Conservation (phyloP, 1,140 invertebrate genomes). For the Lordiphosa stackelbergi region DNA sequence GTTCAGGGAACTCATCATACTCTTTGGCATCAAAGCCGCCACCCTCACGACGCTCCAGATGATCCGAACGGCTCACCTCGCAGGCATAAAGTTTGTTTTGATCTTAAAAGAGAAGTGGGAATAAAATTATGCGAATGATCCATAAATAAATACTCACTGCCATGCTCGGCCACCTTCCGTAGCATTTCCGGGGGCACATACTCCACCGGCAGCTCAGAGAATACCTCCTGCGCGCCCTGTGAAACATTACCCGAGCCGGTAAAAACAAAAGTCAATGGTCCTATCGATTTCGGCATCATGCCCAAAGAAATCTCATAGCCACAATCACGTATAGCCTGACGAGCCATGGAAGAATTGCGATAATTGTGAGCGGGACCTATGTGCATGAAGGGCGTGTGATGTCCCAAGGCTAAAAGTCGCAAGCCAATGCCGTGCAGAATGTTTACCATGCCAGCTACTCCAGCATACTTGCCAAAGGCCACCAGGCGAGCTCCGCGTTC, state of each 20-base stretch:
- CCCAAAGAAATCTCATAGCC: conserved; percentile 98
- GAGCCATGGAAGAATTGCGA: conserved; percentile 96
- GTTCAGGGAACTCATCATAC: conserved; percentile 94
- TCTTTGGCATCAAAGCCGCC: conserved; percentile 94
- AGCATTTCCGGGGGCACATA: conserved; percentile 97
- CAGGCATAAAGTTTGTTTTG: conserved; percentile 96
- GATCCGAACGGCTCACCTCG: conserved; percentile 94
- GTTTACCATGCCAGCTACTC: conserved; percentile 99
- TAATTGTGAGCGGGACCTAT: conserved; percentile 99
- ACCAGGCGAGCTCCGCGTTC: conserved; percentile 92
- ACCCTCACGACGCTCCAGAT: conserved; percentile 93
- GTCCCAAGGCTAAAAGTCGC: conserved; percentile 94
- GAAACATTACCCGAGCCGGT: conserved; percentile 94
- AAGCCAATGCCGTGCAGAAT: conserved; percentile 98
- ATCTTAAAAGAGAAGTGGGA: conserved; percentile 78
- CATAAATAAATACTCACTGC: conserved; percentile 83
- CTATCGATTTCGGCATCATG: conserved; percentile 98
- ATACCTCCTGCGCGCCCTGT: conserved; percentile 96
- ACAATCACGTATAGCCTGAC: conserved; percentile 96
- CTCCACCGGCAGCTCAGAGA: conserved; percentile 97
- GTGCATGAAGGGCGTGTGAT: conserved; percentile 99
- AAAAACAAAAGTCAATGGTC: conserved; percentile 98
- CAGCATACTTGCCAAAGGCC: conserved; percentile 98
- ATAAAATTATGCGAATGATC: neutral
- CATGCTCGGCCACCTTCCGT: conserved; percentile 96